Base-by-base conservation (phyloP, 2,797 vertebrate genomes). In the Gila robusta region DNA sequence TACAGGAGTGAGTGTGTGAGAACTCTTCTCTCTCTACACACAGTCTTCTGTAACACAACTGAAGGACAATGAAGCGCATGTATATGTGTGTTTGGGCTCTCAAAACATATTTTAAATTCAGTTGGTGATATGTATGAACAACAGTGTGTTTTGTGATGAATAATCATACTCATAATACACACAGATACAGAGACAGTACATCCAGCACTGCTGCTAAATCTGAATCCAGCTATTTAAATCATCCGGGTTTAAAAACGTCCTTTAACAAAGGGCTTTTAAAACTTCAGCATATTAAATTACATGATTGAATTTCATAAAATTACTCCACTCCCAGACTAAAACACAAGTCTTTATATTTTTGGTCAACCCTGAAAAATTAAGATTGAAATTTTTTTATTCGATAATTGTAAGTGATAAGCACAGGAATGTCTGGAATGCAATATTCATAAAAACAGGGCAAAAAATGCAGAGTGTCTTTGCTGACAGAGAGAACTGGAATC, bases 311-410 rank as follows among this genome's bases (percentile, higher is more conserved):
- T 91, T 88, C 85, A 93, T 86, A 93, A 91, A 94, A 94, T 92
- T 54, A 62, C 87, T 89, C 73, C 88, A 56, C 73, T 91, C 86
- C 90, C 85, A 86, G 84, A 66, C 88, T 76, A 72, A 90, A 89
- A 95, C 94, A 95, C 94, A 92, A 91, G 92, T 92, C 93, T 93
- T 92, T 92, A 92, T 92, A 95, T 92, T 89, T 91, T 87, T 88
- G 88, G 87, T 64, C 87, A 82, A 89, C 87, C 88, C 90, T 87
- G 89, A 90, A 91, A 93, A 93, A 93, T 90, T 21, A 86, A 82
- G 74, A 90, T 66, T 67, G 3, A 14, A 67, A 2, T 2, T 91
- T 90, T 49, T 91, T 89, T 77, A 87, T 93, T 88, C 80, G 87
- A 91, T 95, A 93, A 96, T 93, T 91, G 88, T 84, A 4, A 92